Evolutionary conservation across 2,888 invertebrate species (phyloP), one percentile per base, ranked within the genome.

Genomic region (Mycalesis mineus): DNA sequence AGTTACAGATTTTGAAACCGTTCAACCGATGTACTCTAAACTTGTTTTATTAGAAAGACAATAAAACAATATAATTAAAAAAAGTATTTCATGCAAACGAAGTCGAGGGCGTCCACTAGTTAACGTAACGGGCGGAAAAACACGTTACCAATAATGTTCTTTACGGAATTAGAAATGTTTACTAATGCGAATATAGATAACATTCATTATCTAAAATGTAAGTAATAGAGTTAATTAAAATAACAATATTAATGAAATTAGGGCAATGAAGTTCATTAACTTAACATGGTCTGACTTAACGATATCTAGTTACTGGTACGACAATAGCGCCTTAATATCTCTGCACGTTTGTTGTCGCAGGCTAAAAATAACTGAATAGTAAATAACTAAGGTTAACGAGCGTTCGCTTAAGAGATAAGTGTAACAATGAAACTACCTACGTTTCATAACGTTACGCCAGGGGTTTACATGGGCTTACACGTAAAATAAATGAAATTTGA

Each of bases 301-400:
- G 39, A 40, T 29, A 17, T 22, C 42, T 22, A 11, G 17, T 42
- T 42, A 40, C 7, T 4, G 40, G 8, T 15, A 14, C 14, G 14
- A 14, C 28, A 13, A 22, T 42, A 42, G 28, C 11, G n/a, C 14
- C 11, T 29, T 45, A 29, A 7, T 36, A 36, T 36, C 36, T 36
- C 36, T 9, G 11, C 9, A 36, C 11, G 36, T 36, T 11, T 36
- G 11, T 36, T 22, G 22, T 9, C 11, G 17, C 17, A 11, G 22
- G 28, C 55, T 56, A 50, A 56, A 50, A 49, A 55, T 55, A 55
- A 41, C 28, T 31, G 9, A 40, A 22, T 50, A 56, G 50, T 56
- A 44, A 50, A 50, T 45, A 37, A 49, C n/a, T 50, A 42, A 44
- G 56, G 56, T 44, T 50, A 56, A 56, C 14, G 44, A 37, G 29